Conservation (phyloP, 2,113 vertebrate genomes). For the Psephotus haematonotus region DNA sequence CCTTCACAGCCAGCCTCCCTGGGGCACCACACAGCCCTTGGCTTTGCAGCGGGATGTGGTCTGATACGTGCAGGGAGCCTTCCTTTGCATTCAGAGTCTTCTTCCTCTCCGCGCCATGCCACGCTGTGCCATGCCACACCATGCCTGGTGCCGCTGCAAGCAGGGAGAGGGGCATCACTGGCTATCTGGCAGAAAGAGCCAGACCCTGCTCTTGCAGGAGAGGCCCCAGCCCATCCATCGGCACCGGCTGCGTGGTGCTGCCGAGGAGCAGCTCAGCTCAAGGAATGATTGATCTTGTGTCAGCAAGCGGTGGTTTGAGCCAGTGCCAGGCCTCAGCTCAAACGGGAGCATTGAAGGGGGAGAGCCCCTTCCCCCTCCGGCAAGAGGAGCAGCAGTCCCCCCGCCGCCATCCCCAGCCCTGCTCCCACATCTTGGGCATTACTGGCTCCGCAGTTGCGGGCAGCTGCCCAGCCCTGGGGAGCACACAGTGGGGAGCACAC, state of each 20-base stretch:
- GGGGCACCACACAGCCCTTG: neutral
- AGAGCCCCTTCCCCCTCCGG: conserved; percentile 53
- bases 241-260: neutral
- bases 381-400: neutral
- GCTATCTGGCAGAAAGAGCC: neutral
- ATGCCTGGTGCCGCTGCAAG: fast-evolving
- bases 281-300: conserved; percentile 53
- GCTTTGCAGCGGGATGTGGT: neutral
- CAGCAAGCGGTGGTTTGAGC: conserved; percentile 58
- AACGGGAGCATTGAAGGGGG: conserved; percentile 52
- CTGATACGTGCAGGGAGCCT: neutral
- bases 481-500: fast-evolving
- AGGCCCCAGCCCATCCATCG: neutral
- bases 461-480: neutral
- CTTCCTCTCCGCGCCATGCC: neutral
- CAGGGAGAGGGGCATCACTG: neutral
- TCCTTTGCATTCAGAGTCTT: neutral
- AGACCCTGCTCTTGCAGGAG: neutral
- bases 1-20: neutral
- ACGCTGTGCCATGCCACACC: neutral
- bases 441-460: fast-evolving
- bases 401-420: fast-evolving
- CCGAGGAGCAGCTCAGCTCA: neutral
- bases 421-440: neutral
- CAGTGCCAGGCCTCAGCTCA: conserved; percentile 56